Evolutionary conservation across 2,113 vertebrate genomes (phyloP), one percentile per base, ranked within the genome.

Genomic region (Thunnus maccoyii): DNA sequence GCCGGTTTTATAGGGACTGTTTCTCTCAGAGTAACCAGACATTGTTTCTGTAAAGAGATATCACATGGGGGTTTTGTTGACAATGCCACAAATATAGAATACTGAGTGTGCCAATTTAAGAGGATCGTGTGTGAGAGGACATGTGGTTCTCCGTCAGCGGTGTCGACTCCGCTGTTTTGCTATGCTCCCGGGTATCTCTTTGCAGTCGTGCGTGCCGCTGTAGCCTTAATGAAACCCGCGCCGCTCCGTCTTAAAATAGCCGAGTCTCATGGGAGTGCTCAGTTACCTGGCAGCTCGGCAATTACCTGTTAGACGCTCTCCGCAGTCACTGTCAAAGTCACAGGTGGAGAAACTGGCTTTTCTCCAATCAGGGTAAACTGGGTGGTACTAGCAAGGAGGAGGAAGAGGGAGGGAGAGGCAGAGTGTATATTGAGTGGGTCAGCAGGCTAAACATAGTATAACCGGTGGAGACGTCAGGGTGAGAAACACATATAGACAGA

Each of bases 391-490:
- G 13, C 76, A 25, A 61, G 50, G 16, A 51, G 50, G 16, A 51
- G 50, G 32, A 60, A 63, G 78, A 74, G 60, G 67, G 79, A 72
- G 65, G 47, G 72, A 77, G 78, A 67, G 18, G 72, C 54, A 67
- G 67, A 52, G 58, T 62, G 54, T 52, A 74, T 84, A 9, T 61
- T 62, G 76, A 78, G 72, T 56, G 72, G 72, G 72, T 86, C 66
- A 84, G 52, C 76, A 48, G 84, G 66, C 88, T 89, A 86, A 91
- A 91, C 83, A 86, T 86, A 80, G 87, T 85, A 74, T 78, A 55
- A 64, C 61, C 61, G 74, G 57, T 69, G 52, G 82, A 67, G 76
- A 71, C 78, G 68, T 90, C 86, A 55, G 68, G 41, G 48, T 7
- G 57, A 70, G 65, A 71, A 56, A 63, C 60, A 47, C 32, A 76